Base-by-base conservation (phyloP, 2,888 invertebrate genomes). In the Bellardia bayeri region DNA sequence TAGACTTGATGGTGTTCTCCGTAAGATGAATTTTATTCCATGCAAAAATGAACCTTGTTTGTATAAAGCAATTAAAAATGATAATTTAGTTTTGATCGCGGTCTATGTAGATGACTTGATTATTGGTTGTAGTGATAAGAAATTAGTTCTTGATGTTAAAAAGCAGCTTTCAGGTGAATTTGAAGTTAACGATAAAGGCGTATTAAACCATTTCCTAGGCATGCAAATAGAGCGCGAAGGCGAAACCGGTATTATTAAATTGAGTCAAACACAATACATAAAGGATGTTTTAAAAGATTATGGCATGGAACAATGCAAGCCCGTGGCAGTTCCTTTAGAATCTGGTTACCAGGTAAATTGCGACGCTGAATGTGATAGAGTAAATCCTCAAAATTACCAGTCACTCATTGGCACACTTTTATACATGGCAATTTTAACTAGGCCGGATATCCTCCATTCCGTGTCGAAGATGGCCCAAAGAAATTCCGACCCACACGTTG, bases 21-120 rank as follows among this genome's bases (percentile, higher is more conserved):
- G 54, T 0, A n/a, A 61, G 6, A 69, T 74, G 58, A 49, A 40
- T 23, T 75, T 82, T 33, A 14, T 13, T 14, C 61, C 45, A 49
- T 82, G 75, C 9, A n/a, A 74, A 5, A 82, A 66, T 8, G 64
- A 84, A 49, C 66, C 72, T 14, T 71, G 84, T 23, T 78, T 79
- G 14, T 83, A 76, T 7, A 63, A 51, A 14, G 9, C 58, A 1
- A 33, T 2, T 1, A 33, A 6, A 4, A 42, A 49, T 5, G 40
- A 13, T 4, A 56, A 75, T 9, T 14, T 76, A 4, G 51, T 68
- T 2, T 49, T 80, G 3, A 79, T 84, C 23, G 83, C 79, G 2
- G 66, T 79, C 2, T 72, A 79, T 11, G 66, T 84, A 0, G 85
- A 81, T 37, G 80, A 71, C 16, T 51, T 85, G 14, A 58, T 85